Percentiles rank a stretch among this genome's conserved stretches.
These are phyloP conservation scores for Drosophila bifasciata DNA, from an alignment of 1,140 invertebrate genomes.

Conservation along the genomic window DNA sequence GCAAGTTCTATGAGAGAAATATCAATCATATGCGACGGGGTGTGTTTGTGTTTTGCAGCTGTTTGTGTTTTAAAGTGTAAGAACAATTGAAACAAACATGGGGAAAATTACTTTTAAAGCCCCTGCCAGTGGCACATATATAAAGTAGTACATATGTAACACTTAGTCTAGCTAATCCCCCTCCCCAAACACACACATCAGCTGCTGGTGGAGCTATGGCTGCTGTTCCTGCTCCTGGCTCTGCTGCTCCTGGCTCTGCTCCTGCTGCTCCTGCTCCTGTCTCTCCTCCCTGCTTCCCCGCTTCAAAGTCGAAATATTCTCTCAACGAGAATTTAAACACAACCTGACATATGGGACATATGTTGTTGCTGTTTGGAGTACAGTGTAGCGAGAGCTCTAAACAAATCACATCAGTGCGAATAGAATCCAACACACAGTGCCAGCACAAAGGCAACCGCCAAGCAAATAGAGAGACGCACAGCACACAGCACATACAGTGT, in stretches of 20 bases:
- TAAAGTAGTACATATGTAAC: conserved; percentile 77
- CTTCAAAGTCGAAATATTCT: conserved; percentile 9
- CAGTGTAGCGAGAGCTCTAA: conserved; percentile 54
- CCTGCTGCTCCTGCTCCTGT: too few relatives aligned
- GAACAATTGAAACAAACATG: conserved; percentile 60
- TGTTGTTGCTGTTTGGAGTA: background rate
- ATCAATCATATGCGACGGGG: conserved; percentile 61
- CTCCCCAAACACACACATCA: background rate
- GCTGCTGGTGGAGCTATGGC: too few relatives aligned
- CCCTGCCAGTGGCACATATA: conserved; percentile 25
- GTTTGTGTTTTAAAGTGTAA: conserved; percentile 50
- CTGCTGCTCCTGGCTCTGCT: too few relatives aligned
- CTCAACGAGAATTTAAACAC: conserved; percentile 66
- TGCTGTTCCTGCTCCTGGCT: too few relatives aligned
- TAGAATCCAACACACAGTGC: conserved; percentile 62
- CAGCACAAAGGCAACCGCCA: conserved; percentile 68
- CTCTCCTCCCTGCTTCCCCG: background rate
- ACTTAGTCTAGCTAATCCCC: conserved; percentile 40
- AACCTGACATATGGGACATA: conserved; percentile 58
- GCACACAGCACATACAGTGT: conserved; percentile 24
- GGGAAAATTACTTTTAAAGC: conserved; percentile 76
- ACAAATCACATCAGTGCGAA: conserved; percentile 80
- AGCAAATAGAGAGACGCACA: conserved; percentile 62
- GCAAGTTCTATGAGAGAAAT: conserved; percentile 40
- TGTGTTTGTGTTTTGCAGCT: too few relatives aligned